phyloP scores from a whole-genome alignment of 2,113 vertebrate species.

The Pterocles orientalis region DNA sequence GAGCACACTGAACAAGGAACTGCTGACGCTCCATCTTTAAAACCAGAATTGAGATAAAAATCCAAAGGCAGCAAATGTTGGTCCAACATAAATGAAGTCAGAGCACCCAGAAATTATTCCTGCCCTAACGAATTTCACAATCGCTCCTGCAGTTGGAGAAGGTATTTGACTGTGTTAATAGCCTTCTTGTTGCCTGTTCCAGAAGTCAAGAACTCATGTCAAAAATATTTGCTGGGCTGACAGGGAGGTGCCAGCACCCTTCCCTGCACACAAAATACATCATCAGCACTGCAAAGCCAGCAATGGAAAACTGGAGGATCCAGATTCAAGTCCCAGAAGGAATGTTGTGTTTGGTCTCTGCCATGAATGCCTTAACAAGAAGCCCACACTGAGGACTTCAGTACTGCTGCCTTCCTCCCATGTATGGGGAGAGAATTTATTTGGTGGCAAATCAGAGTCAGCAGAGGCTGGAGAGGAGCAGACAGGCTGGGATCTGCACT shows the following conservation, averaged over 20 bases:
- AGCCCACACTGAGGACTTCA: neutral
- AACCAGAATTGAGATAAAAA: conserved; percentile 2
- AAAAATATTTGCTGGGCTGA: conserved; percentile 57
- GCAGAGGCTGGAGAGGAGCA: neutral
- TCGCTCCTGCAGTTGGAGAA: neutral
- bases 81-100: neutral
- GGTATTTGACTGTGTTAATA: neutral
- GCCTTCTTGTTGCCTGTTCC: neutral
- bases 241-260: conserved; percentile 56
- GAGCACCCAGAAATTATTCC: neutral
- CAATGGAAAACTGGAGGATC: conserved; percentile 31
- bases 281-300: neutral
- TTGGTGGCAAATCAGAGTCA: neutral
- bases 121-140: conserved; percentile 16
- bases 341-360: neutral
- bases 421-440: neutral
- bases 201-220: conserved; percentile 46
- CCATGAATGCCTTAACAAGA: neutral
- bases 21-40: neutral
- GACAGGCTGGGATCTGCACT: neutral
- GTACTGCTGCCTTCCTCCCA: neutral
- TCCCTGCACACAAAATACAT: conserved; percentile 19
- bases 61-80: neutral
- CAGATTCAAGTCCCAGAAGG: conserved; percentile 7
- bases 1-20: neutral